A percentile compares a stretch with the other conserved stretches of the same genome.
phyloP scores from a whole-genome alignment of 2,888 invertebrate genomes.

The Drosophila meridionalis region DNA sequence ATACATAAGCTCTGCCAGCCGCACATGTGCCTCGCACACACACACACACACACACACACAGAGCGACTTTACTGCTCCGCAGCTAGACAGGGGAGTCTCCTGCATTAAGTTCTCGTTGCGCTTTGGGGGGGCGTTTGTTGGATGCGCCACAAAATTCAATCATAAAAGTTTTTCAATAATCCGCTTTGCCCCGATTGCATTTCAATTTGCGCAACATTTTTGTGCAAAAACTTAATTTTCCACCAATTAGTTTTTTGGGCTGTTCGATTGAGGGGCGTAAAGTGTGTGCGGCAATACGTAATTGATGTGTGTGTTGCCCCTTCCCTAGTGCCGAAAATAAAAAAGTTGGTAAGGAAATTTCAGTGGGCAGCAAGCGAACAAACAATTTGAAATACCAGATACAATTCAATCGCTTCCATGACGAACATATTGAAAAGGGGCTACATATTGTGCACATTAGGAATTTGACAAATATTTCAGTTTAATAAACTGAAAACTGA shows the following conservation, averaged over 20 bases:
- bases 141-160: conserved; percentile 75
- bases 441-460: neutral
- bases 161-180: conserved; percentile 82
- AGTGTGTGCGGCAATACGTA: conserved; percentile 42
- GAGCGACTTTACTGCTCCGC: neutral
- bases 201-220: conserved; percentile 81
- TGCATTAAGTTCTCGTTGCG: conserved; percentile 70
- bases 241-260: conserved; percentile 81
- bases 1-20: conserved; percentile 72
- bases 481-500: neutral
- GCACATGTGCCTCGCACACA: conserved; percentile 58
- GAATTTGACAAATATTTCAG: neutral
- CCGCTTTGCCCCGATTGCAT: conserved; percentile 82
- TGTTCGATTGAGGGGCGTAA: conserved; percentile 11
- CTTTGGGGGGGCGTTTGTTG: conserved; percentile 51
- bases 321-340: neutral
- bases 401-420: neutral
- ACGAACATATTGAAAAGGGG: neutral
- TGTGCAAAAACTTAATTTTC: conserved; percentile 83
- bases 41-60: conserved; percentile 8
- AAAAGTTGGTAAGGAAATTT: conserved; percentile 33
- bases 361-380: conserved; percentile 5
- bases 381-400: neutral
- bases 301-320: conserved; percentile 64
- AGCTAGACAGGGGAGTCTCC: conserved; percentile 8